phyloP scores from a whole-genome alignment of 2,113 vertebrate genomes.

The Solenodon paradoxus region DNA sequence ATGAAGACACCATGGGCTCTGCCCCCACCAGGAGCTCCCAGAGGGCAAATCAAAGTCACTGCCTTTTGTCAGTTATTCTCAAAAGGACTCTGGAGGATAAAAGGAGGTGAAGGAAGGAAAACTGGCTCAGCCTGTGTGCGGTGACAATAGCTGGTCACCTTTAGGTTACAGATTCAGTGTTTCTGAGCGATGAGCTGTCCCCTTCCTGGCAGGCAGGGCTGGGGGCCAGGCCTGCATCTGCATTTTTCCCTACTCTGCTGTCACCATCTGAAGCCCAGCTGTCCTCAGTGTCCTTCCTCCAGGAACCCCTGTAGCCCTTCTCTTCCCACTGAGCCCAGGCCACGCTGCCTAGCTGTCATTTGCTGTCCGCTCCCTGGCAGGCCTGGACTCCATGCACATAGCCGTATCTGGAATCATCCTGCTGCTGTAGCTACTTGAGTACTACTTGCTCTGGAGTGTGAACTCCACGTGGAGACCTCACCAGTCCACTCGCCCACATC shows the following conservation, averaged over 20 bases:
- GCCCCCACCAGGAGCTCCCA: too few species aligned
- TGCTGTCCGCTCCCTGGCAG: too few species aligned
- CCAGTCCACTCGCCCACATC: not conserved
- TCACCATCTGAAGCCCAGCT: not conserved
- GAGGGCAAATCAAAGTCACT: too few species aligned
- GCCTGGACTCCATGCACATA: too few species aligned
- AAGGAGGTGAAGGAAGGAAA: too few species aligned
- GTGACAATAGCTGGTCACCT: too few species aligned
- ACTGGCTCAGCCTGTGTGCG: too few species aligned
- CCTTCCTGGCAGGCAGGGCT: not conserved
- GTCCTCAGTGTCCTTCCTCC: not conserved
- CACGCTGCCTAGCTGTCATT: not conserved
- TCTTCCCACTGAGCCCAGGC: not conserved
- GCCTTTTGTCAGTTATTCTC: too few species aligned
- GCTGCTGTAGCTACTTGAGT: not conserved
- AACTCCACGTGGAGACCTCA: not conserved
- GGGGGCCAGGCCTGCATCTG: not conserved
- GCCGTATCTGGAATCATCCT: not conserved
- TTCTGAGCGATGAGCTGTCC: too few species aligned
- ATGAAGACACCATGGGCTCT: too few species aligned
- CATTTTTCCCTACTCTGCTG: not conserved
- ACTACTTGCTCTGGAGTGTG: not conserved
- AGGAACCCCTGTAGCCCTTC: not conserved
- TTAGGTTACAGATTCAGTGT: too few species aligned
- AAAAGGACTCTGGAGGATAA: too few species aligned